Conservation (phyloP, 2,888 invertebrate species). For the Lasius fuliginosus region DNA sequence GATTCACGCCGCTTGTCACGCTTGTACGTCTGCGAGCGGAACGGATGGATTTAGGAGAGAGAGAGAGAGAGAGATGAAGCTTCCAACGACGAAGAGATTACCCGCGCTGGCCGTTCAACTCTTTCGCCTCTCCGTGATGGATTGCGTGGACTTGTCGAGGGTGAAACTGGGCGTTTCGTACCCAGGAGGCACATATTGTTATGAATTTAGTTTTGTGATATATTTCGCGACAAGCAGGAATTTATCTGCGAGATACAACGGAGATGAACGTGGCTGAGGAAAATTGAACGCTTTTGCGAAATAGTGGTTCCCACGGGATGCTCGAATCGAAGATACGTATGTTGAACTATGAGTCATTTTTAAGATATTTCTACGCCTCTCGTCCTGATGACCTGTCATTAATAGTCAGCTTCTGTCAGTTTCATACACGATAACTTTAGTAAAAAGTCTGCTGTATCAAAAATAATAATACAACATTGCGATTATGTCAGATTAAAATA, state of each 20-base stretch:
- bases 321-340: not conserved
- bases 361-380: not conserved
- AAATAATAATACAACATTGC: not conserved
- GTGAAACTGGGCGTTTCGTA: not conserved
- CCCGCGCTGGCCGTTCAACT: constrained; percentile 6
- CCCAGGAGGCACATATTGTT: not conserved
- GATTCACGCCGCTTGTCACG: constrained; percentile 72
- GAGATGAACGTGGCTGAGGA: not conserved
- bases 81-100: constrained; percentile 35
- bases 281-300: constrained; percentile 21
- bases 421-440: not conserved
- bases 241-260: constrained; percentile 13
- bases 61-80: constrained; percentile 19
- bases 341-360: not conserved
- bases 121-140: constrained; percentile 28
- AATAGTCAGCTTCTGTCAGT: not conserved
- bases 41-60: constrained; percentile 69
- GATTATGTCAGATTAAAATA: not conserved
- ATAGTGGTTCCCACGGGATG: not conserved
- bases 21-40: constrained; percentile 59
- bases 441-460: not conserved
- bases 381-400: not conserved
- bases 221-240: not conserved
- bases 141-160: constrained; percentile 18
- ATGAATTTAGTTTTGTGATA: constrained; percentile 24